These are phyloP conservation scores for Neolamprologus cancellatus DNA, from an alignment of 2,113 vertebrate genomes.

Conservation along the genomic window DNA sequence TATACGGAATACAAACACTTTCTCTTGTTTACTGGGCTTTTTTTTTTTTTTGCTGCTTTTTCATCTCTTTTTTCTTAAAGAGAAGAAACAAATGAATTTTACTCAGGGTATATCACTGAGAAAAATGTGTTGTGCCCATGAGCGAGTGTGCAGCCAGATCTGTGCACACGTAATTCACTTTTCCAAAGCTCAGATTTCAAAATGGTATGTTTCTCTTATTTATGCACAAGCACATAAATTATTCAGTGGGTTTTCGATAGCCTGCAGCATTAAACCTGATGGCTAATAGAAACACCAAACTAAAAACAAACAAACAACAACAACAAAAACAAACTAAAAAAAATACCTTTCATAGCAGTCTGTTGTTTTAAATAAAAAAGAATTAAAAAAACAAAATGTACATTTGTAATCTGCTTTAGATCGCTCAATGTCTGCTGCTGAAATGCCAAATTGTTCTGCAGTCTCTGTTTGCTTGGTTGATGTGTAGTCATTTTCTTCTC, in stretches of 20 bases:
- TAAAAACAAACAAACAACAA: not conserved
- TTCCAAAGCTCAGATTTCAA: not conserved
- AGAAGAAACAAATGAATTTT: not conserved
- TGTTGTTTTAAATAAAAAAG: not conserved
- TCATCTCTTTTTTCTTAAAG: not conserved
- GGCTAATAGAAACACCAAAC: not conserved
- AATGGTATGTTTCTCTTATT: not conserved
- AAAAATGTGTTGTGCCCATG: not conserved
- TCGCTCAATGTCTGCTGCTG: not conserved
- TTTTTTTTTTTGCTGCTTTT: not conserved
- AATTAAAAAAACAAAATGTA: rapidly evolving
- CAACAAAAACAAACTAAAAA: not conserved
- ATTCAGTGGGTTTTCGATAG: conserved; percentile 8
- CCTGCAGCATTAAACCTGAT: not conserved
- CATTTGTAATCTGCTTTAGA: not conserved
- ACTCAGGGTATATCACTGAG: not conserved
- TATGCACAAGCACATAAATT: not conserved
- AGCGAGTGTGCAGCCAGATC: not conserved
- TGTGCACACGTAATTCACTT: not conserved
- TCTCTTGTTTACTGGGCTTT: not conserved
- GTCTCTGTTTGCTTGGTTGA: not conserved
- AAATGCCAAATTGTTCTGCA: not conserved
- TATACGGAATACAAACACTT: not conserved
- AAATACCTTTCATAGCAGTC: not conserved
- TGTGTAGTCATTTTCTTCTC: not conserved